Base-by-base conservation (phyloP, 1,140 invertebrate genomes). In the Argopecten irradians region DNA sequence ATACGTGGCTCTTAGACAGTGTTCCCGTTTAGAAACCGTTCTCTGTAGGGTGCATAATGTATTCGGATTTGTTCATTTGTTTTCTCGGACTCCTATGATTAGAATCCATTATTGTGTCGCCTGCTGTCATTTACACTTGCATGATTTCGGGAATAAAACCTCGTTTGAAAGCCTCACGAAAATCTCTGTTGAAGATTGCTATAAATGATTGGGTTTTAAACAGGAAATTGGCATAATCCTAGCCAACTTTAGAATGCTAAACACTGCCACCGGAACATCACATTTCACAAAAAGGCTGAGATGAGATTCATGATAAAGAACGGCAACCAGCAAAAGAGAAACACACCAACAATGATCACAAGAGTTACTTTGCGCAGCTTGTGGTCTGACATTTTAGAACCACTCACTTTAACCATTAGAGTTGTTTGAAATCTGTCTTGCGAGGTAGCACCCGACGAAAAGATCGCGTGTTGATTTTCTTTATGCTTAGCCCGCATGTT, bases 141-240 rank as follows among this genome's bases (percentile, higher is more conserved):
- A 93, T n/a, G 91, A 90, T 36, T 90, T 92, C 8, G 92, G 92
- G 95, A 98, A 98, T 92, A 99, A 97, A 92, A 99, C n/a, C 98
- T 92, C 97, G 97, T 95, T 98, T 98, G 85, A 95, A 95, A 36
- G 94, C 94, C 36, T 93, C 90, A 19, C 94, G 87, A 88, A 95
- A 95, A 87, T 95, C 94, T 35, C 91, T 91, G 91, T 95, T 94
- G 86, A 95, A 95, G 41, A 95, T 95, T n/a, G 36, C 93, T 94
- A 93, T 97, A 97, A 88, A 97, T 97, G 87, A 97, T 96, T 2
- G 97, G 97, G 94, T 97, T n/a, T 97, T 32, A 97, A 94, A 86
- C 97, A 97, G 36, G 98, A 99, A n/a, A 96, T 99, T 99, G 93
- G 99, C 98, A 98, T 99, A 99, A n/a, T 83, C 99, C 99, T 5